Conservation (phyloP, 2,797 vertebrate species). For the Acanthurus tractus region DNA sequence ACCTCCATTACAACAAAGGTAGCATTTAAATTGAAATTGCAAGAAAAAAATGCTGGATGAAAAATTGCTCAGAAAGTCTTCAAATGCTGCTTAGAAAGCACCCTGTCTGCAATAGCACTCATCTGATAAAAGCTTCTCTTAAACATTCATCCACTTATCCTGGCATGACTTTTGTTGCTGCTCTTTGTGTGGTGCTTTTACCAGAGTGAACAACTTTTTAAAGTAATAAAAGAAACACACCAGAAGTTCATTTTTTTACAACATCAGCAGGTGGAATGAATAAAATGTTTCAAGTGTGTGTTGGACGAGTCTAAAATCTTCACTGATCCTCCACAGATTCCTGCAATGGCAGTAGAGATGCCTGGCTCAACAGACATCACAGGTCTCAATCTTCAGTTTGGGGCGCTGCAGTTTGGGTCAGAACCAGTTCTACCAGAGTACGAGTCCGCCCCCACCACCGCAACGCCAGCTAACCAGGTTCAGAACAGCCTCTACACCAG, state of each 20-base stretch:
- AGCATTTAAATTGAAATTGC: neutral
- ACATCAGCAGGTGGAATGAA: neutral
- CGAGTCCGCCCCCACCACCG: slow-evolving; percentile 86
- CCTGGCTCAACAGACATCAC: slow-evolving; percentile 96
- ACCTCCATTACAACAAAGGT: slow-evolving; percentile 95
- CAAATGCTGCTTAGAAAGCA: too few species aligned
- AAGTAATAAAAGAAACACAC: neutral
- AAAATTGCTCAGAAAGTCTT: too few species aligned
- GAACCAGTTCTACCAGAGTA: slow-evolving; percentile 95
- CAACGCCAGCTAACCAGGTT: slow-evolving; percentile 85
- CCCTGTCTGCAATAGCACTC: too few species aligned
- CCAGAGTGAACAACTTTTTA: neutral
- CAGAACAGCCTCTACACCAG: slow-evolving; percentile 95
- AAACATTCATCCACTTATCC: neutral
- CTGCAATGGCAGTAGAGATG: slow-evolving; percentile 97
- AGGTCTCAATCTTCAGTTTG: slow-evolving; percentile 97
- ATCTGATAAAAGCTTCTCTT: neutral
- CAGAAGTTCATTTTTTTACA: neutral
- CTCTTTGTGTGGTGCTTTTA: neutral
- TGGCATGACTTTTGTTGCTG: neutral
- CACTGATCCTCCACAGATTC: slow-evolving; percentile 87
- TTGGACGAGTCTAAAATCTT: neutral
- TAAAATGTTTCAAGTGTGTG: neutral
- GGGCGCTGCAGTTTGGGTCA: slow-evolving; percentile 96
- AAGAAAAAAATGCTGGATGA: neutral